Percentiles rank a stretch among this genome's conserved stretches.
These are phyloP conservation scores for Hydractinia symbiolongicarpus DNA, from an alignment of 30 jellyfish, hydroid and myxozoan species.

Conservation along the genomic window DNA sequence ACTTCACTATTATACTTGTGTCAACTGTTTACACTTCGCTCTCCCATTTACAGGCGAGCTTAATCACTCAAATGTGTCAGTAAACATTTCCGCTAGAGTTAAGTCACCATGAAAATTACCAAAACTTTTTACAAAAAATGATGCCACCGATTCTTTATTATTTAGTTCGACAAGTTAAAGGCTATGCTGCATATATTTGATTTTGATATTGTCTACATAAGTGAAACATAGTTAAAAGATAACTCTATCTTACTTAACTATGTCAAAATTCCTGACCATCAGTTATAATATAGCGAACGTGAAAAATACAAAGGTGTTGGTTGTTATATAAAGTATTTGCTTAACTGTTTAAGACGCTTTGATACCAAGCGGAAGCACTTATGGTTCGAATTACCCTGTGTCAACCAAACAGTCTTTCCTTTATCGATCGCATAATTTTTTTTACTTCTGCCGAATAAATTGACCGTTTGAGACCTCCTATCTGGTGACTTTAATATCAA, in stretches of 20 bases:
- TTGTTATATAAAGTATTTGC: conserved; percentile 34
- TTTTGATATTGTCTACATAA: conserved; percentile 39
- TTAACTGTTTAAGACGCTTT: not conserved
- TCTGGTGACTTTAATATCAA: conserved; percentile 52
- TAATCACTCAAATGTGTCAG: not conserved
- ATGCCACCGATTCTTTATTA: conserved; percentile 36
- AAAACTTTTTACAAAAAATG: conserved; percentile 32
- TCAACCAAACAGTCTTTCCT: conserved; percentile 46
- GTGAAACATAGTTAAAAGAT: conserved; percentile 45
- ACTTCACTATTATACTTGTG: not conserved
- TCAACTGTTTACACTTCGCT: too few relatives aligned
- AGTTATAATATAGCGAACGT: conserved; percentile 37
- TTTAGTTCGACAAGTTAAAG: conserved; percentile 36
- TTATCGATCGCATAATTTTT: conserved; percentile 39
- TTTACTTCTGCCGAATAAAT: not conserved
- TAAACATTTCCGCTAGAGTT: not conserved
- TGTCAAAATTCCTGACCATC: conserved; percentile 51
- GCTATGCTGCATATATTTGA: conserved; percentile 38
- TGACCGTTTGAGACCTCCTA: conserved; percentile 7
- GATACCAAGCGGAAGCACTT: conserved; percentile 29
- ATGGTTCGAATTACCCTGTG: conserved; percentile 34
- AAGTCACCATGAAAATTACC: not conserved
- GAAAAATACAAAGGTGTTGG: conserved; percentile 51
- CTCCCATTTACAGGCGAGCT: too few relatives aligned
- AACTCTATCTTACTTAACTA: conserved; percentile 10